Evolutionary conservation across 2,888 invertebrate genomes (phyloP).

Genomic region (Drosophila kuntzei): DNA sequence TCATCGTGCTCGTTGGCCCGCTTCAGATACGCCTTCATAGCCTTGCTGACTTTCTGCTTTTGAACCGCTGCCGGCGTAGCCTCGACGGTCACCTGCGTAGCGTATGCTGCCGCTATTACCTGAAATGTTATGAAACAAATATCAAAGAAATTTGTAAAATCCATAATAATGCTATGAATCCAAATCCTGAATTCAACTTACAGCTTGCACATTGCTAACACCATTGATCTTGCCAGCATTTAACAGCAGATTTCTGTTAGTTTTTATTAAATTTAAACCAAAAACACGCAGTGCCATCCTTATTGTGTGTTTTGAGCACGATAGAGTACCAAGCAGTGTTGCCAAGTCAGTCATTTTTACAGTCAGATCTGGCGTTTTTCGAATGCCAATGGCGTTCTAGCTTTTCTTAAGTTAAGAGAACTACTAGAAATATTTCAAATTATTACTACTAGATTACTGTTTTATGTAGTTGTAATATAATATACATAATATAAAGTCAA

Average conservation of each 20-base stretch:
- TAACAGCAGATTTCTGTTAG: constrained; percentile 75
- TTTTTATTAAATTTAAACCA: constrained; percentile 78
- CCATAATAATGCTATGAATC: constrained; percentile 26
- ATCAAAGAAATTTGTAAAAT: background rate
- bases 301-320: constrained; percentile 26
- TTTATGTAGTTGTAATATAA: too few species aligned
- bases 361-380: too few species aligned
- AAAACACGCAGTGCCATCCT: constrained; percentile 80
- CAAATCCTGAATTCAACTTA: constrained; percentile 35
- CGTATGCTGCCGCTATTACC: constrained; percentile 56
- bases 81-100: constrained; percentile 80
- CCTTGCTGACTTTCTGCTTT: constrained; percentile 91
- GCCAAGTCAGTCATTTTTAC: too few species aligned
- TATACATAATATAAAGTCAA: too few species aligned
- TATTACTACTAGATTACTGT: too few species aligned
- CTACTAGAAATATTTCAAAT: too few species aligned
- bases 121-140: constrained; percentile 68
- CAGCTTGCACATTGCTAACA: constrained; percentile 35
- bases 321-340: constrained; percentile 22
- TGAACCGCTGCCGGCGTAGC: constrained; percentile 81
- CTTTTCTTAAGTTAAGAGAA: too few species aligned
- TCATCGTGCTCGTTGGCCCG: constrained; percentile 92
- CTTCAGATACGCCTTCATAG: constrained; percentile 95
- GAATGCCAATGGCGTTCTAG: too few species aligned
- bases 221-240: constrained; percentile 56